Percentiles rank a stretch among this genome's conserved stretches.
Evolutionary conservation across 2,888 invertebrate species (phyloP).

Genomic region (Alcis repandata): DNA sequence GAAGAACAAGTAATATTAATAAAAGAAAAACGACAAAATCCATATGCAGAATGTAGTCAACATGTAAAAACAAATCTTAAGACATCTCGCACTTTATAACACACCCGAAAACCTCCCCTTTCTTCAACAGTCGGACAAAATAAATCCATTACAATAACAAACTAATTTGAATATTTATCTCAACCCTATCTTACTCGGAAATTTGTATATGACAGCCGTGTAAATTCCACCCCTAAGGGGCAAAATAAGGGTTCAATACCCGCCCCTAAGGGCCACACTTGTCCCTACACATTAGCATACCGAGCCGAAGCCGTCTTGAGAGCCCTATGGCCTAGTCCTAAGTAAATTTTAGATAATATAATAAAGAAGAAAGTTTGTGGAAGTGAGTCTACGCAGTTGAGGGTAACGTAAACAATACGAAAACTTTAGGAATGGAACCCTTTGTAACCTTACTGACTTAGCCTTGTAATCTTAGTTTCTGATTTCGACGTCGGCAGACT

Average conservation of each 20-base stretch:
- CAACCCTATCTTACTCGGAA: constrained; percentile 22
- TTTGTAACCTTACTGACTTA: constrained; percentile 5
- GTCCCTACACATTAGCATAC: constrained; percentile 39
- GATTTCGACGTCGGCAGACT: neutral
- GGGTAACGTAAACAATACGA: constrained; percentile 9
- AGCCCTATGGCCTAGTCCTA: constrained; percentile 26
- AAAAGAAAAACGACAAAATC: too few species aligned
- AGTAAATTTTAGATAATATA: constrained; percentile 32
- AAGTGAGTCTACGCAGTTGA: constrained; percentile 5
- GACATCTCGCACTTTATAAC: too few species aligned
- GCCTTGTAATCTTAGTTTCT: neutral
- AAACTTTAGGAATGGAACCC: constrained; percentile 13
- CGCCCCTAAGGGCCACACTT: constrained; percentile 21
- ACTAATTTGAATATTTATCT: constrained; percentile 12
- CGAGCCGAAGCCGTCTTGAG: constrained; percentile 24
- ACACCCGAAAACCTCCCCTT: too few species aligned
- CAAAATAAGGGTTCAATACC: constrained; percentile 32
- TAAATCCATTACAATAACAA: constrained; percentile 6
- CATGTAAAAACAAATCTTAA: too few species aligned
- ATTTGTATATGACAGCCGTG: constrained; percentile 34
- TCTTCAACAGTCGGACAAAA: neutral
- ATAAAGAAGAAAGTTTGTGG: constrained; percentile 30
- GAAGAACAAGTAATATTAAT: too few species aligned
- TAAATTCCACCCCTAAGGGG: constrained; percentile 24
- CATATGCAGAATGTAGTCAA: too few species aligned